These are phyloP conservation scores for Drosophila repletoides DNA, from an alignment of 1,140 invertebrate species.

Conservation along the genomic window DNA sequence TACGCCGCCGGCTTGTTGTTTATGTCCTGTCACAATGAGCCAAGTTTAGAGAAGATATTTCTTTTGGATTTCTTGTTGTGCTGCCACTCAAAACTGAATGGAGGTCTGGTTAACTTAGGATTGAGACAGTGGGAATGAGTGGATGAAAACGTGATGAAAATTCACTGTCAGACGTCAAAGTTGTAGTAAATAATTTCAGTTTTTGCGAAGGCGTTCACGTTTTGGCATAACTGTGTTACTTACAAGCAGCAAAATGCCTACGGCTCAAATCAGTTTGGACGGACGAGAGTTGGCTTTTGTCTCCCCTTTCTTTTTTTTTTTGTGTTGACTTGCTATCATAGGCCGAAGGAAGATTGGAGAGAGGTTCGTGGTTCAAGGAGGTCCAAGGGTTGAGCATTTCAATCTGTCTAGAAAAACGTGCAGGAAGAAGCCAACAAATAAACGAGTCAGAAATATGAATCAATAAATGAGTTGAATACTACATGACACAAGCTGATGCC, in stretches of 20 bases:
- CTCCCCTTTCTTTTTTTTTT: not conserved
- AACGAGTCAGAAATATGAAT: conserved; percentile 50
- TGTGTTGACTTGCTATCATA: conserved; percentile 1
- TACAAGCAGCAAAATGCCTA: conserved; percentile 1
- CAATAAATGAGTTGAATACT: conserved; percentile 72
- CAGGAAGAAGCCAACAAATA: conserved; percentile 25
- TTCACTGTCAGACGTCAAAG: conserved; percentile 44
- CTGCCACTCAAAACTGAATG: no score
- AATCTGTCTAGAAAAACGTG: conserved; percentile 44
- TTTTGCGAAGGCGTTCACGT: not conserved
- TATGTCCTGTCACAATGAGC: no score
- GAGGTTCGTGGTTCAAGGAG: not conserved
- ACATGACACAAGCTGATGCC: conserved; percentile 56
- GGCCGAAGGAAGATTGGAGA: not conserved
- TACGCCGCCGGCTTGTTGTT: no score
- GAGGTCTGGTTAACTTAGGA: no score
- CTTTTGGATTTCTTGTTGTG: no score
- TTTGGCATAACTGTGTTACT: conserved; percentile 30
- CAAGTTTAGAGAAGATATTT: no score
- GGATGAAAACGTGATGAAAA: conserved; percentile 55
- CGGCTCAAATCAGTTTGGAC: conserved; percentile 3
- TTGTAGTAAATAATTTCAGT: not conserved
- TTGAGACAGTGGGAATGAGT: no score
- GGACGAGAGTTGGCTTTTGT: not conserved
- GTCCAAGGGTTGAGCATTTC: not conserved